Conservation (phyloP, 37 sponge, comb jelly and placozoan species). For the Diacarnus erythraeanus region DNA sequence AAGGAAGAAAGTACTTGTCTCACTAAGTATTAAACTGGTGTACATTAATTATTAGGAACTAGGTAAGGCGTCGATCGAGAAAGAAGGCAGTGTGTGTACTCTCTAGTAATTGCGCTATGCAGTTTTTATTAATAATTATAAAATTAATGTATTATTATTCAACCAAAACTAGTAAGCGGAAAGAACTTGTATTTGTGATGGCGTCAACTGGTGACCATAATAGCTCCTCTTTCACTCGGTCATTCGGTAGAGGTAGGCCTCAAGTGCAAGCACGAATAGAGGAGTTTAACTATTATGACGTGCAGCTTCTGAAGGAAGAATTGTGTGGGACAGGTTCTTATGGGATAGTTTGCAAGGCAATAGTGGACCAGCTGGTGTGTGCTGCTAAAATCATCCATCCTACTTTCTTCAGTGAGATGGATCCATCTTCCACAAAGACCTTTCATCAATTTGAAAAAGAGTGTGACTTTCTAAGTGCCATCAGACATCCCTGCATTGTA, state of each 20-base stretch:
- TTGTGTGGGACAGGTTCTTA: slow-evolving; percentile 4
- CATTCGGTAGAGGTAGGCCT: not conserved
- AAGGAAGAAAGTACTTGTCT: slow-evolving; percentile 85
- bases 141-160: too few relatives aligned
- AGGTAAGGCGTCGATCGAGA: too few relatives aligned
- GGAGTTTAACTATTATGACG: slow-evolving; percentile 1
- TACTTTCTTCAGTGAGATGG: not conserved
- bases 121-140: too few relatives aligned
- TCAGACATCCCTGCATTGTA: slow-evolving; percentile 43
- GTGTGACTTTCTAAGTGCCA: slow-evolving; percentile 33
- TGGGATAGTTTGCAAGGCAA: slow-evolving; percentile 22
- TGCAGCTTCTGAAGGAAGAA: slow-evolving; percentile 2
- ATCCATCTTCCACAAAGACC: not conserved
- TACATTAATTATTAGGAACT: too few relatives aligned
- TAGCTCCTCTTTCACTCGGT: too few relatives aligned
- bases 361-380: slow-evolving; percentile 7
- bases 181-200: too few relatives aligned
- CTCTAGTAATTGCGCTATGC: too few relatives aligned
- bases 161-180: too few relatives aligned
- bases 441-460: slow-evolving; percentile 23
- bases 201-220: too few relatives aligned
- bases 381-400: slow-evolving; percentile 32
- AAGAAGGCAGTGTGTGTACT: too few relatives aligned
- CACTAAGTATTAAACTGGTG: too few relatives aligned
- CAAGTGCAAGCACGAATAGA: not conserved